phyloP scores from a whole-genome alignment of 2,113 vertebrate genomes.

The Coracopsis vasa region DNA sequence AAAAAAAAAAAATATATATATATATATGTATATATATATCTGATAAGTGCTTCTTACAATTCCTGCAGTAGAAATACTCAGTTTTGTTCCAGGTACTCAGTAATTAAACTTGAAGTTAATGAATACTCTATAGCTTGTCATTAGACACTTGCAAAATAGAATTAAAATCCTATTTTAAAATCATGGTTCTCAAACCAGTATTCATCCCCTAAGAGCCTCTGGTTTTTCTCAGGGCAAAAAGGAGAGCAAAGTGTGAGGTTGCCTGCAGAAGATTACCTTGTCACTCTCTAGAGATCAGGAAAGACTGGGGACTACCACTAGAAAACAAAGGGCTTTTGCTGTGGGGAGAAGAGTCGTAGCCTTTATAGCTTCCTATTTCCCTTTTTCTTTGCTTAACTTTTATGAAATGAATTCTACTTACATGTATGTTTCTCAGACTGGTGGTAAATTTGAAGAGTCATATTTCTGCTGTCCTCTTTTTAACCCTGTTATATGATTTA shows the following conservation, averaged over 20 bases:
- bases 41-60: not conserved
- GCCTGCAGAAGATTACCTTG: not conserved
- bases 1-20: not conserved
- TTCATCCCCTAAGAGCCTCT: not conserved
- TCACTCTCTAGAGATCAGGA: not conserved
- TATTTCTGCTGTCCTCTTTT: slow-evolving; percentile 19
- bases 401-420: not conserved
- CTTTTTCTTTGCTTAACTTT: not conserved
- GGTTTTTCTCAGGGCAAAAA: not conserved
- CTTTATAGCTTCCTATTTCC: not conserved
- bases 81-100: not conserved
- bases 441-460: not conserved
- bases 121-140: not conserved
- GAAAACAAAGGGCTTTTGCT: not conserved
- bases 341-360: not conserved
- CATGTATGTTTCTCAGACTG: not conserved
- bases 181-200: not conserved
- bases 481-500: not conserved
- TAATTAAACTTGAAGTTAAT: not conserved
- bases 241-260: not conserved
- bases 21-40: not conserved
- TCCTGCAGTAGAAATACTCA: not conserved
- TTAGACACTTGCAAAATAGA: not conserved
- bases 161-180: not conserved
- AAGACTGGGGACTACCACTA: not conserved